phyloP scores from a whole-genome alignment of 2,797 vertebrate species.

The Coracias cyanogaster region DNA sequence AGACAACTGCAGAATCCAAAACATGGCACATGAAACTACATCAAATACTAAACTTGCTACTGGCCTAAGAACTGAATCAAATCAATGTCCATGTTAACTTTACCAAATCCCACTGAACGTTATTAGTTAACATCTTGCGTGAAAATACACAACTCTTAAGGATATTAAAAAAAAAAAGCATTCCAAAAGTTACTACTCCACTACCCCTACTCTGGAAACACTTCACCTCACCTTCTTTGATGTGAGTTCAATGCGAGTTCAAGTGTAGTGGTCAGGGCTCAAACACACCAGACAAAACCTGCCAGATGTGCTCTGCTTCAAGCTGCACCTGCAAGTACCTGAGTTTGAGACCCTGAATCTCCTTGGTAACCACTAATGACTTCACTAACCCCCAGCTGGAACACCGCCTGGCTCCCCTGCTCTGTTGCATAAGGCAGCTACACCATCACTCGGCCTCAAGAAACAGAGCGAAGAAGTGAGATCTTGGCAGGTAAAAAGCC shows the following conservation, averaged over 20 bases:
- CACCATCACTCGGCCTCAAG: not conserved
- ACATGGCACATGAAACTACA: accelerated
- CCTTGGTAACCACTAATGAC: not conserved
- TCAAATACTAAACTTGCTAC: not conserved
- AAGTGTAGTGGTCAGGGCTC: accelerated
- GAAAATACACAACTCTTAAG: not conserved
- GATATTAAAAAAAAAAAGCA: not conserved
- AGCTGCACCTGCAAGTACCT: not conserved
- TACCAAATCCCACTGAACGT: not conserved
- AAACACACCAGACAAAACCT: not conserved
- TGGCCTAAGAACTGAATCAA: not conserved
- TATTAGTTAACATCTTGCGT: not conserved
- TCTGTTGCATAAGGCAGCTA: not conserved
- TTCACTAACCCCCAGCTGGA: not conserved
- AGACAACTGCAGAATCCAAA: not conserved
- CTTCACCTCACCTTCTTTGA: not conserved
- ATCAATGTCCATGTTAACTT: not conserved
- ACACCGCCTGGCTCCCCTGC: not conserved
- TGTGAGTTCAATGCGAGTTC: accelerated
- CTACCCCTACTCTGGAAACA: not conserved
- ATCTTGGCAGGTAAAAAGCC: not conserved
- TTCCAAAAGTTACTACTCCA: not conserved
- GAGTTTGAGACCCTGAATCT: not conserved
- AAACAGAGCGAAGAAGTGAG: not conserved
- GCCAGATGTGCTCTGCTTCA: not conserved